Evolutionary conservation across 1,140 invertebrate species (phyloP), one percentile per base, ranked within the genome.

Genomic region (Idris sp.): DNA sequence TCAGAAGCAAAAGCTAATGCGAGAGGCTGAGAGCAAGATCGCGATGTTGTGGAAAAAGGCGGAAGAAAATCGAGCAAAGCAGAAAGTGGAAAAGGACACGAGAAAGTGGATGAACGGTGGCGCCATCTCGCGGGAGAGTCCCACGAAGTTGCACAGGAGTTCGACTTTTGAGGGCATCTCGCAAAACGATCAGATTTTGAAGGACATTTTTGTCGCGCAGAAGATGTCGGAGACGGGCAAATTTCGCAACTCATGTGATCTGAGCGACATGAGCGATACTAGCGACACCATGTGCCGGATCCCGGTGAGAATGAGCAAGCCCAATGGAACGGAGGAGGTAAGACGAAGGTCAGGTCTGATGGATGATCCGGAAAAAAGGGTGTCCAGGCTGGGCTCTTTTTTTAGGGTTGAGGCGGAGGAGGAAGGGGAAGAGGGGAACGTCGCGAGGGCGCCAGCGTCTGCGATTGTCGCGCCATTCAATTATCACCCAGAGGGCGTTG

Each of bases 11-110:
- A 85, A 85, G 15, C 77, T 84, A 2, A 88, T 91, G 8, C 93
- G 93, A 78, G 92, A 94, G 65, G 91, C 94, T 0, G 92, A 93
- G 1, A 96, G 95, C 83, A 96, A 95, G 82, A 96, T 97, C 30
- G 94, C 95, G 0, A 94, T 90, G 79, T 88, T 97, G 8, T 97
- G 95, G 95, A 97, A 95, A 76, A 93, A 91, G 77, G 93, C 93
- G 1, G 94, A 95, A 78, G 92, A 95, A 25, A 91, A 86, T n/a
- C 92, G 91, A 35, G 91, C 89, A 46, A 89, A 90, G 59, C 88
- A 89, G 25, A 83, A 81, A 1, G 73, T 84, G 8, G 83, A 88
- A 26, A 90, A 89, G 31, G 92, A 94, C 61, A 90, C 88, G 7
- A 89, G 90, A 62, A 90, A 92, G 1, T 92, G 91, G 91, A 1